A percentile compares a stretch with the other conserved stretches of the same genome.
phyloP scores from a whole-genome alignment of 35 echinoderm and acorn worm genomes.

The Anneissia japonica region DNA sequence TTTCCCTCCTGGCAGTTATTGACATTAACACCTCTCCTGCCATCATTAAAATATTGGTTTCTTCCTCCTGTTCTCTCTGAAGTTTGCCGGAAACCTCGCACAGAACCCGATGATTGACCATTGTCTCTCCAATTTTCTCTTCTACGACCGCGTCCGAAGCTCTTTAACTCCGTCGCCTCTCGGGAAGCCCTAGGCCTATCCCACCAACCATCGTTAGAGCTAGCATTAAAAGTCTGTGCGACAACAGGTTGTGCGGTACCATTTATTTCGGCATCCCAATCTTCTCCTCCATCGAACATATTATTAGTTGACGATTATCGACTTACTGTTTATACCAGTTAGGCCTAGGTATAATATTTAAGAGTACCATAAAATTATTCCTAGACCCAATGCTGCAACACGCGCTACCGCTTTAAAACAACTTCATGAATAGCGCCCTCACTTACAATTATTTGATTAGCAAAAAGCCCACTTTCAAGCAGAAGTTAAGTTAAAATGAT shows the following conservation, averaged over 20 bases:
- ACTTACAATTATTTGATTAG: too few relatives aligned
- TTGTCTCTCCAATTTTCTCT: neutral
- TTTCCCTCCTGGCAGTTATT: neutral
- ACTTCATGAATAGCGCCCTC: too few relatives aligned
- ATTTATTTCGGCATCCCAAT: neutral
- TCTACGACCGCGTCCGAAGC: neutral
- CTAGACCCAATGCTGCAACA: too few relatives aligned
- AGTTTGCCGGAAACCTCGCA: neutral
- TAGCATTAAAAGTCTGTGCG: neutral
- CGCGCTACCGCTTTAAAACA: too few relatives aligned
- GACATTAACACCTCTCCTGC: neutral
- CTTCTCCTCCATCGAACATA: neutral
- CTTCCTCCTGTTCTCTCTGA: neutral
- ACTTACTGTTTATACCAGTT: too few relatives aligned
- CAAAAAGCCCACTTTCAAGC: too few relatives aligned
- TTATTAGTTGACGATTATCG: too few relatives aligned
- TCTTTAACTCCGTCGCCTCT: neutral
- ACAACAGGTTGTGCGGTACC: neutral
- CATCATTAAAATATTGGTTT: neutral
- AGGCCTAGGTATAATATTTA: too few relatives aligned
- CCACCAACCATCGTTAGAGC: neutral
- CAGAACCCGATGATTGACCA: neutral
- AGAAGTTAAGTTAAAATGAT: too few relatives aligned
- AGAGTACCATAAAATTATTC: too few relatives aligned
- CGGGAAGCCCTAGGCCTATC: neutral